phyloP scores from a whole-genome alignment of 2,797 vertebrate genomes.

The Helicolenus hilgendorfi region DNA sequence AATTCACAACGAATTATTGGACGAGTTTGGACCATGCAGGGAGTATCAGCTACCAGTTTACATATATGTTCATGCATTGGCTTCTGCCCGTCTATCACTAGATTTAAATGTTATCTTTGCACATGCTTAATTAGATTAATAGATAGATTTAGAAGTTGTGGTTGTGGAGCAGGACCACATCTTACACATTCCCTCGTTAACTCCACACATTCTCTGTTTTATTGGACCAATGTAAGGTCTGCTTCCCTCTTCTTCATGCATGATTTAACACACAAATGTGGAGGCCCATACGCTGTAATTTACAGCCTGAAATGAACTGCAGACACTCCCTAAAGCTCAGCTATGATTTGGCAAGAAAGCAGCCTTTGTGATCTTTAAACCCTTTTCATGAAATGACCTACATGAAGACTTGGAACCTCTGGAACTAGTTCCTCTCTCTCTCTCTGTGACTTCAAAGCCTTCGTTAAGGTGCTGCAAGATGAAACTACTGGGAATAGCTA shows the following conservation, averaged over 20 bases:
- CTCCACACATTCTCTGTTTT: conserved; percentile 8
- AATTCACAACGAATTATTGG: background rate
- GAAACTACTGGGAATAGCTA: conserved; percentile 48
- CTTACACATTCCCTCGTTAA: background rate
- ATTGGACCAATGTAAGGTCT: conserved; percentile 28
- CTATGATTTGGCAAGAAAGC: conserved; percentile 43
- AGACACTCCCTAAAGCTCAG: conserved; percentile 25
- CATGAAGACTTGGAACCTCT: conserved; percentile 43
- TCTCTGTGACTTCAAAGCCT: conserved; percentile 52
- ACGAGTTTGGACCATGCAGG: background rate
- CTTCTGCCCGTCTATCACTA: background rate
- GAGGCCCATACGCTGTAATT: conserved; percentile 16
- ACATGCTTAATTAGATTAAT: background rate
- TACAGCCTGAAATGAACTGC: conserved; percentile 33
- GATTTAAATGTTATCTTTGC: background rate
- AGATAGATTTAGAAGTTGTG: background rate
- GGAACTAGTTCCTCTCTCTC: conserved; percentile 19
- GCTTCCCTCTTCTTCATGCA: conserved; percentile 34
- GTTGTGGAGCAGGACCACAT: background rate
- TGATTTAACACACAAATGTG: conserved; percentile 48
- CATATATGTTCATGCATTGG: background rate
- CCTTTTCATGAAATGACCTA: conserved; percentile 67
- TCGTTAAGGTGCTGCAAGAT: conserved; percentile 56
- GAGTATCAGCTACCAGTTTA: background rate
- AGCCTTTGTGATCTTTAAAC: conserved; percentile 68